phyloP scores from a whole-genome alignment of 2,113 vertebrate species.

The Paedocypris sp. region DNA sequence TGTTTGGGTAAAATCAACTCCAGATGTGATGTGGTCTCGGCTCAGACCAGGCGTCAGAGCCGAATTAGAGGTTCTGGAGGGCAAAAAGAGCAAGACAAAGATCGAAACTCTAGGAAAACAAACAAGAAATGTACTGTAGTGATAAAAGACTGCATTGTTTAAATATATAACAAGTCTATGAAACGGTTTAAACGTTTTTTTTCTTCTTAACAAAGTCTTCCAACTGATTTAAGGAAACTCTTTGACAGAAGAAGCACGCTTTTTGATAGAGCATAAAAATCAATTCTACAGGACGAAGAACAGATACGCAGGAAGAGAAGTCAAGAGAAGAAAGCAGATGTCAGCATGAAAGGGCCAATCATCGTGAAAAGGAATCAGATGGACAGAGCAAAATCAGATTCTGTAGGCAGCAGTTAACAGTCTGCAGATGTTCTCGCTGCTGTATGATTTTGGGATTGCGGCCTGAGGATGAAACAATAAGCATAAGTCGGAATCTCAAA shows the following conservation, averaged over 20 bases:
- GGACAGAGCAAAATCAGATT: not conserved
- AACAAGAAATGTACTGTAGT: not conserved
- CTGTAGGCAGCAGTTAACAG: constrained; percentile 35
- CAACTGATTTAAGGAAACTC: constrained; percentile 40
- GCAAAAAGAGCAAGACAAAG: not conserved
- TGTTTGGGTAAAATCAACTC: constrained; percentile 12
- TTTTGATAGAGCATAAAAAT: constrained; percentile 56
- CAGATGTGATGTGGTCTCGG: constrained; percentile 11
- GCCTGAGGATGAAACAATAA: not conserved
- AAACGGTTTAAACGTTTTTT: no score
- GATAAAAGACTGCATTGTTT: no score
- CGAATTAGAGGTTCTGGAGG: not conserved
- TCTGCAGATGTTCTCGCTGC: constrained; percentile 46
- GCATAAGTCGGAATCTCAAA: not conserved
- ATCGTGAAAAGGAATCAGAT: constrained; percentile 11
- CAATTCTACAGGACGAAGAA: constrained; percentile 38
- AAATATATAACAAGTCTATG: no score
- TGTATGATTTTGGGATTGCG: not conserved
- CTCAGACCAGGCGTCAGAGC: not conserved
- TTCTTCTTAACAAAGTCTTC: constrained; percentile 44
- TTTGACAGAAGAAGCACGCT: constrained; percentile 48
- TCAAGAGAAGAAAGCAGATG: not conserved
- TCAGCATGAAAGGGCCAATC: constrained; percentile 2
- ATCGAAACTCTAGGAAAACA: not conserved
- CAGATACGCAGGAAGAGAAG: constrained; percentile 1